Evolutionary conservation across 1,140 invertebrate genomes (phyloP), one percentile per base, ranked within the genome.

Genomic region (Hirudo medicinalis): DNA sequence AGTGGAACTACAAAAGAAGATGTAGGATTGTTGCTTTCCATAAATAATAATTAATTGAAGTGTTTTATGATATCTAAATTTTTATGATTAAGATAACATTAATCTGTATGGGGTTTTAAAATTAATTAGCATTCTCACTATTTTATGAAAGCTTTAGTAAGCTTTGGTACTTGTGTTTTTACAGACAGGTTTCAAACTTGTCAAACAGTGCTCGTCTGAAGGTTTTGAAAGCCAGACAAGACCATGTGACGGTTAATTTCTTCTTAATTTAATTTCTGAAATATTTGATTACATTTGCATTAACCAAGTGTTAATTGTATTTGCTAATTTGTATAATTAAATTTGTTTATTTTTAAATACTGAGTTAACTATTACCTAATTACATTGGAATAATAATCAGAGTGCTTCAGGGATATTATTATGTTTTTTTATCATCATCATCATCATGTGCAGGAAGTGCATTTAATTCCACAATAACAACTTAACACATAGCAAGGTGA

Each of bases 1-100:
- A 85, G 94, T 99, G 74, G 95, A 99, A 84, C 86, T 99, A 54
- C 94, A 97, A 80, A 96, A 97, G 84, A 98, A 99, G 86, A 99
- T 99, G 91, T 94, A 87, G 83, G 85, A 73, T n/a, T 15, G 11
- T 55, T 40, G 40, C 69, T 67, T 69, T 72, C 54, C 54, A 4
- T 55, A 71, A 54, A 67, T 40, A 66, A 67, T 32, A 57, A 20
- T 67, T 70, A 70, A 29, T 54, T 29, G 43, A 67, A 22, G 66
- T 73, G 13, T 69, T 6, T 73, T 29, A 69, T 27, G 43, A 69
- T 22, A 5, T 68, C 17, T 20, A 43, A 36, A 68, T 60, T 32
- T 8, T 63, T 32, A 2, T n/a, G 29, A 11, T 63, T 63, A 32
- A 32, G 4, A 8, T 27, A 15, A 15, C n/a, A n/a, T n/a, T n/a